A percentile compares a stretch with the other conserved stretches of the same genome.
phyloP scores from a whole-genome alignment of 2,113 vertebrate species.

The Capricornis sumatraensis region DNA sequence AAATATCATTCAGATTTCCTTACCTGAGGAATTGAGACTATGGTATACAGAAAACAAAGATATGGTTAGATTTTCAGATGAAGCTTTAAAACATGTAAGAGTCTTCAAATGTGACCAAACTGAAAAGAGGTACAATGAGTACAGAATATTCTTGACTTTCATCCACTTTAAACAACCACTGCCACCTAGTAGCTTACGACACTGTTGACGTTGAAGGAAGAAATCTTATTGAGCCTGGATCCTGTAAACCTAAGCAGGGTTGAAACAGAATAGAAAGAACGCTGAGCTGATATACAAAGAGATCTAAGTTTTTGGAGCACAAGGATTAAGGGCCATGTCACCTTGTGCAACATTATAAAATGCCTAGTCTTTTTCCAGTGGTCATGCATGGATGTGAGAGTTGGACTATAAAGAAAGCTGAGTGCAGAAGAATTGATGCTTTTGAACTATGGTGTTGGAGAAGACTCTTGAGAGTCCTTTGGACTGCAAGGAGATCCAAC shows the following conservation, averaged over 20 bases:
- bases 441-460: not conserved
- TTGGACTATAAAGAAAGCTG: not conserved
- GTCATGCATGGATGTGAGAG: not conserved
- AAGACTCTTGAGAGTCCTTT: not conserved
- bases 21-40: not conserved
- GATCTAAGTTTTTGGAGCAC: not conserved
- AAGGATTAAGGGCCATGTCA: not conserved
- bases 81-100: not conserved
- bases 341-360: not conserved
- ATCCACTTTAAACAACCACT: not conserved
- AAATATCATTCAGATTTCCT: not conserved
- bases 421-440: accelerated
- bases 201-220: not conserved
- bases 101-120: not conserved
- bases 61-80: not conserved
- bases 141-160: not conserved
- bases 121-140: not conserved
- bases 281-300: not conserved
- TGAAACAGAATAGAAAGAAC: not conserved
- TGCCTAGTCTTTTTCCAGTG: not conserved
- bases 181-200: not conserved
- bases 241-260: not conserved
- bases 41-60: not conserved
- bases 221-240: not conserved
- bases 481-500: not conserved